A percentile compares a stretch with the other conserved stretches of the same genome.
Conservation (phyloP, 37 sponge, comb jelly and placozoan species). For the Axinella damicornis region DNA sequence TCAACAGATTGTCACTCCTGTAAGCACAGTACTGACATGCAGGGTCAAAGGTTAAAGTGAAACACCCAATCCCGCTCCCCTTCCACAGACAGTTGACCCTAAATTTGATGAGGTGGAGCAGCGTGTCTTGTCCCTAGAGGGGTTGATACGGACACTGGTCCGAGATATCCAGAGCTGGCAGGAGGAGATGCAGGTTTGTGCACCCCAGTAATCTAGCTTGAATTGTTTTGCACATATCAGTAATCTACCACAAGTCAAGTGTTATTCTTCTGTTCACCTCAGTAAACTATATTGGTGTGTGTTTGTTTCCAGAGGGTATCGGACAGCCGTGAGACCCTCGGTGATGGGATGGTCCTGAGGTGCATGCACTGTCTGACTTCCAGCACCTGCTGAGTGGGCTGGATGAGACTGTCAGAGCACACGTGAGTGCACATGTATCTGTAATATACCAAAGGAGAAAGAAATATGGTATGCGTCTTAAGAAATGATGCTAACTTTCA, state of each 20-base stretch:
- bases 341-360: conserved; percentile 23
- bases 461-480: too few relatives aligned
- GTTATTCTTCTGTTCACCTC: too few relatives aligned
- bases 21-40: too few relatives aligned
- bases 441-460: too few relatives aligned
- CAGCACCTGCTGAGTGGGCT: conserved; percentile 16
- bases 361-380: conserved; percentile 9
- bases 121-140: conserved; percentile 46
- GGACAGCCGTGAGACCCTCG: conserved; percentile 9
- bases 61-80: too few relatives aligned
- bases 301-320: not conserved
- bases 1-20: not conserved
- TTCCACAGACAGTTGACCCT: conserved; percentile 77
- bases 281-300: too few relatives aligned
- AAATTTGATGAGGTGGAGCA: conserved; percentile 81
- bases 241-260: too few relatives aligned
- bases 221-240: too few relatives aligned
- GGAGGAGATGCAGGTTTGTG: conserved; percentile 44
- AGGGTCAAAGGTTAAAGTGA: too few relatives aligned
- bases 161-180: conserved; percentile 35
- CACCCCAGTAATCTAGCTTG: not conserved
- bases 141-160: conserved; percentile 21
- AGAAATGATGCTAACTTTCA: too few relatives aligned
- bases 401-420: conserved; percentile 30
- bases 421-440: conserved; percentile 32